These are phyloP conservation scores for Trididemnum nubilum DNA, from an alignment of 23 tunicate species.

Conservation along the genomic window DNA sequence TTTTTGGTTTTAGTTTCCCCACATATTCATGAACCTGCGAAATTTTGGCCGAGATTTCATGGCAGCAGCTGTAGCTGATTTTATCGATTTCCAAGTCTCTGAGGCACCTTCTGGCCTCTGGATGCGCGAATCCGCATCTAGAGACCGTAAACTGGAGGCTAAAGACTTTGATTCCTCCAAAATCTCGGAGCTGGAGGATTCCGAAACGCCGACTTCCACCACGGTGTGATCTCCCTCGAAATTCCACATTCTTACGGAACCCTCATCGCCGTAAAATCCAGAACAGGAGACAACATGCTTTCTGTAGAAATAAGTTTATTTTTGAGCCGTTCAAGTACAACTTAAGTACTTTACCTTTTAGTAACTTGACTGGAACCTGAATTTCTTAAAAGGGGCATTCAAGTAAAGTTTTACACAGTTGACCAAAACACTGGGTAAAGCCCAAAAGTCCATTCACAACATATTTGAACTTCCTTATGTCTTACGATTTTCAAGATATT, in stretches of 20 bases:
- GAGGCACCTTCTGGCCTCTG: background rate
- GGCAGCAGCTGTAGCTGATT: slow-evolving; percentile 34
- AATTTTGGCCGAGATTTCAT: slow-evolving; percentile 29
- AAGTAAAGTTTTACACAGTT: background rate
- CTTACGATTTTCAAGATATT: too few relatives aligned
- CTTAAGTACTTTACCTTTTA: too few relatives aligned
- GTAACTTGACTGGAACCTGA: too few relatives aligned
- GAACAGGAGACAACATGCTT: slow-evolving; percentile 32
- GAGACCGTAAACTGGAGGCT: slow-evolving; percentile 56
- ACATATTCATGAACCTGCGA: slow-evolving; percentile 41
- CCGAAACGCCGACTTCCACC: slow-evolving; percentile 2
- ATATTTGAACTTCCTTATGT: too few relatives aligned
- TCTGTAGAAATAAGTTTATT: too few relatives aligned
- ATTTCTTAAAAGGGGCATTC: background rate
- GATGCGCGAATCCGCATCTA: slow-evolving; percentile 26
- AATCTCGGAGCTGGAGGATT: slow-evolving; percentile 12
- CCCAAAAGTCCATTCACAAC: too few relatives aligned
- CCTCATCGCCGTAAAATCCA: slow-evolving; percentile 51
- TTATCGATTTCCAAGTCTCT: slow-evolving; percentile 27
- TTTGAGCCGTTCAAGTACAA: too few relatives aligned
- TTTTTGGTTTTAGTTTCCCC: too few relatives aligned
- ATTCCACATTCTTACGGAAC: slow-evolving; percentile 43
- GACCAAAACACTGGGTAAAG: background rate
- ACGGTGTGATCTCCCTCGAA: slow-evolving; percentile 9
- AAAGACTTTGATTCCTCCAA: slow-evolving; percentile 36